These are phyloP conservation scores for pig (Sus scrofa) DNA, from an alignment of 2,113 vertebrate species.

Conservation along the genomic window T2T-Sscrofa CM000812.6:181231001-181231500, in stretches of 20 bases:
- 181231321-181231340: background rate
- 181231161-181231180: background rate
- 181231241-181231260: background rate
- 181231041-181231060: background rate
- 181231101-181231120: background rate
- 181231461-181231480: background rate
- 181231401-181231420: background rate
- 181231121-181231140: slow-evolving; percentile 21
- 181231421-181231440: background rate
- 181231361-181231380: background rate
- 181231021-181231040: background rate
- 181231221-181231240: background rate
- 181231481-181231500: background rate
- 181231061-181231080: background rate
- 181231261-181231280: background rate
- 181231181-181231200: background rate
- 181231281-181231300: slow-evolving; percentile 10
- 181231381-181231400: background rate
- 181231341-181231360: background rate
- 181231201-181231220: slow-evolving; percentile 44
- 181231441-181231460: background rate
- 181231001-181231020: background rate
- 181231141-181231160: background rate
- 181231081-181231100: slow-evolving; percentile 28
- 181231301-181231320: background rate